Conservation (phyloP, 2,888 invertebrate genomes). For the Drosophila planitibia region DNA sequence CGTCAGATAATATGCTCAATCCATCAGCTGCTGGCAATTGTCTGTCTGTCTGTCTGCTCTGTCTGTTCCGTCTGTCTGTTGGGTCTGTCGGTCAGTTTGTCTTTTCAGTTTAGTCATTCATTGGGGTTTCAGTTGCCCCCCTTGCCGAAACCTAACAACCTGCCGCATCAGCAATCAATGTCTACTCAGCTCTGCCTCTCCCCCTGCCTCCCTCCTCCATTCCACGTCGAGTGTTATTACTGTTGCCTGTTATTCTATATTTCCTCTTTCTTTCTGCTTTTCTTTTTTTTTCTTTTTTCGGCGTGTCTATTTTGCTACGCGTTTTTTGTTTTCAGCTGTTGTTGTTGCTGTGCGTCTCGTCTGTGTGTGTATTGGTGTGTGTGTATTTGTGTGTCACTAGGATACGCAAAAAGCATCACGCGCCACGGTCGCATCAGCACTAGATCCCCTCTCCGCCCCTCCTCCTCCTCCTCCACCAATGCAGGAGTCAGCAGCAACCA, state of each 20-base stretch:
- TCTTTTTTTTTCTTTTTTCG: slow-evolving; percentile 17
- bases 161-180: slow-evolving; percentile 76
- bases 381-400: slow-evolving; percentile 78
- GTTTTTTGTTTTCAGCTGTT: slow-evolving; percentile 47
- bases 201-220: neutral
- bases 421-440: slow-evolving; percentile 58
- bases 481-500: neutral
- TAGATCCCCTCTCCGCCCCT: neutral
- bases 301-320: slow-evolving; percentile 55
- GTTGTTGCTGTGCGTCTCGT: slow-evolving; percentile 33
- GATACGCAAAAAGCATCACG: slow-evolving; percentile 75
- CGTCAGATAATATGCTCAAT: slow-evolving; percentile 58
- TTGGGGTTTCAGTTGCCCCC: slow-evolving; percentile 39
- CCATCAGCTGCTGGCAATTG: slow-evolving; percentile 48
- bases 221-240: slow-evolving; percentile 48
- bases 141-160: slow-evolving; percentile 68
- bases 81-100: slow-evolving; percentile 30
- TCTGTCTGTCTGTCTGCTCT: slow-evolving; percentile 3
- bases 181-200: slow-evolving; percentile 54
- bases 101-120: slow-evolving; percentile 46
- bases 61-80: slow-evolving; percentile 12
- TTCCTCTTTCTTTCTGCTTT: slow-evolving; percentile 15
- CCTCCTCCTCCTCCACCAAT: neutral
- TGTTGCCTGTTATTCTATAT: slow-evolving; percentile 45
- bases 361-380: slow-evolving; percentile 29